Conservation (phyloP, 2,888 invertebrate genomes). For the Fissipunctia ypsillon region DNA sequence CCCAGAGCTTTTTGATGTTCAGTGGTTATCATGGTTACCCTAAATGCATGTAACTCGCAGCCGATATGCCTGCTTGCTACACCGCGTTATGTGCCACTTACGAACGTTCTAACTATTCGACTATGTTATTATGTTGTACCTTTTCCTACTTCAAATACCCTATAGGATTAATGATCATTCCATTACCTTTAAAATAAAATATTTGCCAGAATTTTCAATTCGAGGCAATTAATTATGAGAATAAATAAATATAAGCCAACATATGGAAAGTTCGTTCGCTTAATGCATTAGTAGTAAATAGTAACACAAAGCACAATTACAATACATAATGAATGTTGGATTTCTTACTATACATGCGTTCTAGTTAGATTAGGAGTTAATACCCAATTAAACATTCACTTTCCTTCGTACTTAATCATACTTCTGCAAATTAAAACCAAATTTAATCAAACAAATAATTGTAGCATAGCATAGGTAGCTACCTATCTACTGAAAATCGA, state of each 20-base stretch:
- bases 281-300: neutral
- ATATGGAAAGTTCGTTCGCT: neutral
- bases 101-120: constrained; percentile 73
- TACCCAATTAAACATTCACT: constrained; percentile 24
- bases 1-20: constrained; percentile 3
- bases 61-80: constrained; percentile 80
- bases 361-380: constrained; percentile 11
- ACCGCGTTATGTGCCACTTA: constrained; percentile 82
- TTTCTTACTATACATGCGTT: constrained; percentile 15
- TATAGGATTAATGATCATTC: neutral
- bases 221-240: neutral
- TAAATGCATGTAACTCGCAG: constrained; percentile 74
- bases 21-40: constrained; percentile 51
- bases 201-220: neutral
- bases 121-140: constrained; percentile 63
- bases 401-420: constrained; percentile 3
- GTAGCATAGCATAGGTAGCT: neutral
- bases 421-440: constrained; percentile 10
- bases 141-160: constrained; percentile 47
- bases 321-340: constrained; percentile 26
- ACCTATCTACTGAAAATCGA: neutral
- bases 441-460: constrained; percentile 5
- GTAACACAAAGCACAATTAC: constrained; percentile 9
- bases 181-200: neutral
- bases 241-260: neutral